Conservation (phyloP, 1,140 invertebrate genomes). For the Diprion similis region DNA sequence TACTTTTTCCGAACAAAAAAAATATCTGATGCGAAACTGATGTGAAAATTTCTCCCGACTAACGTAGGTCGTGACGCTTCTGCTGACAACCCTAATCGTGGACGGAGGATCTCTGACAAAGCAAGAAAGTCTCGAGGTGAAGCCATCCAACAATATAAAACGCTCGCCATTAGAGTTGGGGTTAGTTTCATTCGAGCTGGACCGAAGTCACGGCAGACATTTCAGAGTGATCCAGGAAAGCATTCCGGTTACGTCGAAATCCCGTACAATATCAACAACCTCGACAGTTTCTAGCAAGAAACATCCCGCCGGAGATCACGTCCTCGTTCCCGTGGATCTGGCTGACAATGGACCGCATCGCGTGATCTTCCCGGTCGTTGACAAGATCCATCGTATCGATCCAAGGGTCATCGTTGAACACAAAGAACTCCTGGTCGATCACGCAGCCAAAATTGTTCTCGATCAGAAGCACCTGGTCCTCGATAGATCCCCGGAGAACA, state of each 20-base stretch:
- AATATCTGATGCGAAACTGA: neutral
- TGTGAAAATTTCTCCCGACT: neutral
- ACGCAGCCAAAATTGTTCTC: neutral
- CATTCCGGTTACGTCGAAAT: neutral
- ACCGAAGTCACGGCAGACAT: neutral
- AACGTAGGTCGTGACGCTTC: neutral
- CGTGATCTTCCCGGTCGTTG: constrained; percentile 4
- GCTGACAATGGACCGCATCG: neutral
- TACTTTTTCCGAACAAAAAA: neutral
- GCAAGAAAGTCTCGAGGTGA: neutral
- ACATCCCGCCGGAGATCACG: neutral
- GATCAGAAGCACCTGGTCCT: constrained; percentile 3
- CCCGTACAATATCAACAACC: neutral
- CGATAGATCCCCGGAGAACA: neutral
- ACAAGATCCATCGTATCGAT: neutral
- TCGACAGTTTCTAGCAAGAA: neutral
- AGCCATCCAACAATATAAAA: neutral
- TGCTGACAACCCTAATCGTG: neutral
- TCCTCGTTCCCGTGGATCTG: neutral
- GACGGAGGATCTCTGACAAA: no score
- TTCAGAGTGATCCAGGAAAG: neutral
- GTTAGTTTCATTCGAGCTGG: constrained; percentile 3
- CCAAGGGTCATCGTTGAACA: neutral
- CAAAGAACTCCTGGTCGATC: constrained; percentile 9
- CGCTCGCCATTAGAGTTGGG: constrained; percentile 1